phyloP scores from a whole-genome alignment of 2,113 vertebrate species.

The Gavialis gangeticus region DNA sequence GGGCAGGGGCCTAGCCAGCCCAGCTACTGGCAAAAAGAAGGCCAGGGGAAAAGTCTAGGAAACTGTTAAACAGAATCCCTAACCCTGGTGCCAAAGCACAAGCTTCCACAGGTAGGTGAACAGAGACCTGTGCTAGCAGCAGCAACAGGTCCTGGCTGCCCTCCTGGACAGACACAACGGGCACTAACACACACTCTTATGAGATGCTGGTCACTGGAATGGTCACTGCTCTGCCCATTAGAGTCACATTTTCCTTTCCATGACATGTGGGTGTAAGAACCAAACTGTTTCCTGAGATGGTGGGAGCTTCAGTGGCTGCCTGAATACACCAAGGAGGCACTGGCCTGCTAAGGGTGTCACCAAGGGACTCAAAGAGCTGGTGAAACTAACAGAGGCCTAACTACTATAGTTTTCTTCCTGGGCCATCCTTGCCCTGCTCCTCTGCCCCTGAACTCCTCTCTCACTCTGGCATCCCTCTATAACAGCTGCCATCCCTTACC shows the following conservation, averaged over 20 bases:
- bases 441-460: too few relatives aligned
- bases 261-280: background rate
- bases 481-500: too few relatives aligned
- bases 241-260: background rate
- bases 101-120: background rate
- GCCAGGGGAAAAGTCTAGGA: background rate
- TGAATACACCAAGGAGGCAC: background rate
- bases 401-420: too few relatives aligned
- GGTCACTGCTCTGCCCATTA: background rate
- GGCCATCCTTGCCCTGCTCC: too few relatives aligned
- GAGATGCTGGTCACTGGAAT: background rate
- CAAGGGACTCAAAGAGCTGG: background rate
- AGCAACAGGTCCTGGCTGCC: too few relatives aligned
- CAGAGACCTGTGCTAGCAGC: background rate
- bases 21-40: too few relatives aligned
- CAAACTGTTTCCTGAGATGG: background rate
- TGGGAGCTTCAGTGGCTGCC: too few relatives aligned
- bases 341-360: background rate
- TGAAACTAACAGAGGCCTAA: background rate
- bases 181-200: background rate
- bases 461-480: too few relatives aligned
- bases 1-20: too few relatives aligned
- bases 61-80: background rate
- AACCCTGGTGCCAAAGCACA: too few relatives aligned
- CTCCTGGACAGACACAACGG: too few relatives aligned